Base-by-base conservation (phyloP, 2,888 invertebrate species). In the Tortrix viridana region DNA sequence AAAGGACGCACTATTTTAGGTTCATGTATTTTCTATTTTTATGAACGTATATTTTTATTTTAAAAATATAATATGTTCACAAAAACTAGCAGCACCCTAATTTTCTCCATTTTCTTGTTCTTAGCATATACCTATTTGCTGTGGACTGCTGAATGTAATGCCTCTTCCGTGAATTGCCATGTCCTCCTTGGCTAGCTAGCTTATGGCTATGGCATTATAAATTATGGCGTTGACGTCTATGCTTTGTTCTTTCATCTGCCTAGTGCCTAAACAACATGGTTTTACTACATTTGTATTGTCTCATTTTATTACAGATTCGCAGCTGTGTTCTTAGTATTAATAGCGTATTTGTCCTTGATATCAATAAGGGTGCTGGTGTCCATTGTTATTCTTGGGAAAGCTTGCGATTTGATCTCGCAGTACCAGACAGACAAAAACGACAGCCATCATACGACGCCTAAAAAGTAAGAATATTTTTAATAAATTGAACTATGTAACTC, bases 321-420 rank as follows among this genome's bases (percentile, higher is more conserved):
- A 1, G 95, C 96, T 5, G 88, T 96, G 55, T 80, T 96, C 52
- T 92, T 98, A 46, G 93, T 96, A 65, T 74, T 96, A 7, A 79
- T 97, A 46, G 96, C 96, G 5, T 98, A 96, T 81, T 79, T 97
- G 1, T 96, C 96, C 71, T 88, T 97, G 6, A 93, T 95, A 70
- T 94, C 96, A 0, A 92, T 96, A 70, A 93, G 97, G 75, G 94
- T 98, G 49, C 93, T 98, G 12, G 97, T 97, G 71, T 98, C 97
- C 66, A 95, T 99, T 56, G 93, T 98, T 22, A 96, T 99, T 55
- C 93, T 99, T 67, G 98, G 98, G 3, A 96, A 96, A 82, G 98
- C 98, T 0, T 97, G 97, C 75, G 95, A 96, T 76, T 92, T 98
- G 68, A 98, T 99, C 75, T 93, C 95, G 44, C 94, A 95, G 69